Conservation (phyloP, 2,888 invertebrate genomes). For the Camponotus fellah region DNA sequence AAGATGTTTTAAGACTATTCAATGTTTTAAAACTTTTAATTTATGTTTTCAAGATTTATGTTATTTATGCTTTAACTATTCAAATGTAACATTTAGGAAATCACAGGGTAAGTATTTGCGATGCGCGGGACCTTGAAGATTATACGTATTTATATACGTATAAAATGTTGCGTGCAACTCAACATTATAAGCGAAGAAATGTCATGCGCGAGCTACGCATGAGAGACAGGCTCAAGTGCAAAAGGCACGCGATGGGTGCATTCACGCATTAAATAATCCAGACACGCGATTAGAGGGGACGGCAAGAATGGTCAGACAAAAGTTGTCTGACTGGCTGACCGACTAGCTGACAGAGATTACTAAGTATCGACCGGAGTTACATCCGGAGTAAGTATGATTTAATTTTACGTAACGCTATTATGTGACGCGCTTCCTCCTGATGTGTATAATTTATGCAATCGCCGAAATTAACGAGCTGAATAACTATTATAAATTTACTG, state of each 20-base stretch:
- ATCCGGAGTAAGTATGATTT: neutral
- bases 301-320: neutral
- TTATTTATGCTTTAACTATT: too few relatives aligned
- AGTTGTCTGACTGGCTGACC: neutral
- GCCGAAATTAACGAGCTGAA: neutral
- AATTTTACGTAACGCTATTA: neutral
- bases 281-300: conserved; percentile 1
- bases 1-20: neutral
- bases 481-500: neutral
- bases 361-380: neutral
- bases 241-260: neutral
- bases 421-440: neutral
- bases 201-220: neutral
- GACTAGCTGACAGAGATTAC: conserved; percentile 1
- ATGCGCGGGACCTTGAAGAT: neutral
- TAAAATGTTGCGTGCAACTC: neutral
- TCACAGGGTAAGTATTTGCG: neutral
- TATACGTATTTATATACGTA: neutral
- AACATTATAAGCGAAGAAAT: neutral
- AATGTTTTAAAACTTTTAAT: too few relatives aligned
- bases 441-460: neutral
- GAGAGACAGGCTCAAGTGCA: conserved; percentile 2
- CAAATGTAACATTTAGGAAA: neutral
- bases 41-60: too few relatives aligned
- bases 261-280: conserved; percentile 24